Evolutionary conservation across 2,113 vertebrate genomes (phyloP).

Genomic region (Eidolon helvum): DNA sequence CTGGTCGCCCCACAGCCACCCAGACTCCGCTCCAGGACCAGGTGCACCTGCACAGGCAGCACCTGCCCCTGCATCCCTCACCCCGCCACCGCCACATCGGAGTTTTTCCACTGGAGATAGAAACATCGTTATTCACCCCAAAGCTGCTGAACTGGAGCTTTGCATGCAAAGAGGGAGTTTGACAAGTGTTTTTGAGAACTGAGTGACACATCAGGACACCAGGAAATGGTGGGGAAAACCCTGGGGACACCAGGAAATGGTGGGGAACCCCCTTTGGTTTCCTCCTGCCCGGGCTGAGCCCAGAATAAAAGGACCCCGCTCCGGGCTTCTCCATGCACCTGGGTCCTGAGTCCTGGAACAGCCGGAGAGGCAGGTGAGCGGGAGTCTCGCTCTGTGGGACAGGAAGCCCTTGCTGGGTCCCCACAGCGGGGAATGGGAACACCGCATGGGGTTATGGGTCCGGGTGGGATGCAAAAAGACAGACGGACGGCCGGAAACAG

Average conservation of each 20-base stretch:
- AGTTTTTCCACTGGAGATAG: background rate
- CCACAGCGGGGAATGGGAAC: background rate
- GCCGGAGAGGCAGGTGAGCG: background rate
- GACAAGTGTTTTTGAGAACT: background rate
- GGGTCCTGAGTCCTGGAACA: background rate
- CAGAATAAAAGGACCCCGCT: background rate
- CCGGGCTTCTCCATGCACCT: background rate
- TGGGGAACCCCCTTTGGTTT: background rate
- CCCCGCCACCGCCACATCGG: too few relatives aligned
- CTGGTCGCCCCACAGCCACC: background rate
- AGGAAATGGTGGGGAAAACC: background rate
- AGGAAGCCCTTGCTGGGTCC: background rate
- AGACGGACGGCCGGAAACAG: background rate
- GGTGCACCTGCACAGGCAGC: background rate
- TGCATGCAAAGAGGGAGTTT: background rate
- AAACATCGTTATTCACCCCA: background rate
- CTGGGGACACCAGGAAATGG: background rate
- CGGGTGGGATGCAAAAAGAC: background rate
- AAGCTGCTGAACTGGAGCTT: background rate
- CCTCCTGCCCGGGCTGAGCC: background rate
- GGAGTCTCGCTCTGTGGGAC: background rate
- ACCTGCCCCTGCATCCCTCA: too few relatives aligned
- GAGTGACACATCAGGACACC: background rate
- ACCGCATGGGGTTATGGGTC: background rate
- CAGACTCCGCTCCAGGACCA: background rate